phyloP scores from a whole-genome alignment of 2,797 vertebrate genomes.

The Erpetoichthys calabaricus region DNA sequence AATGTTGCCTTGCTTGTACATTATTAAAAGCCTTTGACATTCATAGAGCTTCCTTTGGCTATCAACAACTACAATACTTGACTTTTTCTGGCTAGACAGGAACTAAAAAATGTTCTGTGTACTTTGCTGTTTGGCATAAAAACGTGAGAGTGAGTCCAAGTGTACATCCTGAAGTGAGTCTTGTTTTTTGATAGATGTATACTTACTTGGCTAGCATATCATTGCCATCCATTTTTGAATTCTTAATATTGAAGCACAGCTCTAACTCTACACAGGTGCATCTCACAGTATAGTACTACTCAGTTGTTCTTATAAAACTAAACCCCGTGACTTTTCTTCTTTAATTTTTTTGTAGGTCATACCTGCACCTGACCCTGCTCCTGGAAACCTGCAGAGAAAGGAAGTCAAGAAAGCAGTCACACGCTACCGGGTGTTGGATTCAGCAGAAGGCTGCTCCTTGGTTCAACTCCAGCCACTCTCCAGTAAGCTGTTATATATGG shows the following conservation, averaged over 20 bases:
- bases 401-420: constrained; percentile 42
- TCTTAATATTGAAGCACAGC: background rate
- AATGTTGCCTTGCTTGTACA: no score
- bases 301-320: background rate
- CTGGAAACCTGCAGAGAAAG: constrained; percentile 25
- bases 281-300: background rate
- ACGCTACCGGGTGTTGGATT: constrained; percentile 33
- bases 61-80: no score
- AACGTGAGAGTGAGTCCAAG: no score
- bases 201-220: no score
- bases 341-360: constrained; percentile 29
- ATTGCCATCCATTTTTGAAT: background rate
- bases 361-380: constrained; percentile 30
- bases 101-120: no score
- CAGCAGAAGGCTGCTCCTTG: constrained; percentile 28
- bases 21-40: no score
- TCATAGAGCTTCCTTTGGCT: no score
- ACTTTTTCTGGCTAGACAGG: no score
- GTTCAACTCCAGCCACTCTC: constrained; percentile 49
- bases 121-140: no score
- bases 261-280: background rate
- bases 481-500: no score
- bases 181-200: no score
- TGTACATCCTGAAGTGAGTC: no score
- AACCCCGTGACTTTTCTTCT: background rate